A percentile compares a stretch with the other conserved stretches of the same genome.
phyloP scores from a whole-genome alignment of 1,140 invertebrate species.

The Phenacoccus solenopsis region DNA sequence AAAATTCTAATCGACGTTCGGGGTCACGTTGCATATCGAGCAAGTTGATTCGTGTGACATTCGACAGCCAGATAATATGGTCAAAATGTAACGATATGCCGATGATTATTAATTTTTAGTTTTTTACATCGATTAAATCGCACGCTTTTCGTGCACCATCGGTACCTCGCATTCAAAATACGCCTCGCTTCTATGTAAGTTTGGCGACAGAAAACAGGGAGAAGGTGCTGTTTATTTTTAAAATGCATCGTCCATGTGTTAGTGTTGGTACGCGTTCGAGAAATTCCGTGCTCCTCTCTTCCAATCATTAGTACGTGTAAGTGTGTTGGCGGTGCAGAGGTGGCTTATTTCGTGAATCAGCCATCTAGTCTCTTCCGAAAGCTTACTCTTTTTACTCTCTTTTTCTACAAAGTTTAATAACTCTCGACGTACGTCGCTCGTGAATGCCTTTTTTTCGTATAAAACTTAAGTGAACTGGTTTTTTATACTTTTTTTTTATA shows the following conservation, averaged over 20 bases:
- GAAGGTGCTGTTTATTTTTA: slow-evolving; percentile 12
- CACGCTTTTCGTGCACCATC: too few relatives aligned
- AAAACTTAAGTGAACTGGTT: too few relatives aligned
- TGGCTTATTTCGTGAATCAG: slow-evolving; percentile 5
- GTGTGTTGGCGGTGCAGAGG: slow-evolving; percentile 11
- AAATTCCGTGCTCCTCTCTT: neutral
- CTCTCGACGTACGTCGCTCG: too few relatives aligned
- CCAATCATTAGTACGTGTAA: neutral
- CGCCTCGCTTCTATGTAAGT: neutral
- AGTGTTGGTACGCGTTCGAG: neutral
- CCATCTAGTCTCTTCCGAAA: neutral
- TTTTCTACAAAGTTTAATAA: neutral
- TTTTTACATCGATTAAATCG: too few relatives aligned
- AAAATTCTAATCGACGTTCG: neutral
- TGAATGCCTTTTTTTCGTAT: too few relatives aligned
- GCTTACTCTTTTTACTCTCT: neutral
- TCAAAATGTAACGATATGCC: too few relatives aligned
- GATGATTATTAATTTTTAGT: too few relatives aligned
- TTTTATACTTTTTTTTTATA: too few relatives aligned
- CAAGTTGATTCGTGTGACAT: neutral
- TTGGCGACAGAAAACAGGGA: slow-evolving; percentile 6
- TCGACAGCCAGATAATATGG: too few relatives aligned
- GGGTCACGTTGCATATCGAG: neutral
- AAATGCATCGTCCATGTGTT: neutral
- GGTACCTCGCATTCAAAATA: neutral